Evolutionary conservation across 1,140 invertebrate species (phyloP).

Genomic region (Apis cerana): DNA sequence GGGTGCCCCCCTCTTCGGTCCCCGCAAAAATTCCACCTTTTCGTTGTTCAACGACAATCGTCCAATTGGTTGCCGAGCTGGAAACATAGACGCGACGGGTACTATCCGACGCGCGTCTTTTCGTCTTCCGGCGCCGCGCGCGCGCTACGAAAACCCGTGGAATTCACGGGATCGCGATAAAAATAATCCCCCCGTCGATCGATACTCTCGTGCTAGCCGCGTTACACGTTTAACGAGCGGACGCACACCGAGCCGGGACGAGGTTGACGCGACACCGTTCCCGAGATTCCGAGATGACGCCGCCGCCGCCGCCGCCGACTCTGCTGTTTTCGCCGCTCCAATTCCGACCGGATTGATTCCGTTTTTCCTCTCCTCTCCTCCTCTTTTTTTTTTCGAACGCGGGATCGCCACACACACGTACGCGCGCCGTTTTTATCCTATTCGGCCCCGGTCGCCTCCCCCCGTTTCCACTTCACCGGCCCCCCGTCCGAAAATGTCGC

Average conservation of each 20-base stretch:
- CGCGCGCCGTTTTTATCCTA: no score
- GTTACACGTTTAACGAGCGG: neutral
- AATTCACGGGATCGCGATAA: constrained; percentile 22
- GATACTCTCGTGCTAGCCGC: neutral
- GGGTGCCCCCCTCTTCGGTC: no score
- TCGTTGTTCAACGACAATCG: neutral
- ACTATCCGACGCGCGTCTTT: constrained; percentile 16
- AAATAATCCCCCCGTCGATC: constrained; percentile 12
- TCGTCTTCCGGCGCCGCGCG: neutral
- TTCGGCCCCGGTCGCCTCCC: no score
- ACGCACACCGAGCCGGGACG: neutral
- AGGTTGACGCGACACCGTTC: neutral
- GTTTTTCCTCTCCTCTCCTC: no score
- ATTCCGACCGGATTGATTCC: neutral
- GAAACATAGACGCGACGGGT: neutral
- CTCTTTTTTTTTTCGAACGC: no score
- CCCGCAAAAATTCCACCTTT: neutral
- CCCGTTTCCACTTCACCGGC: no score
- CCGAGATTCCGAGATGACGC: neutral
- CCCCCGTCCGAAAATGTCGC: no score
- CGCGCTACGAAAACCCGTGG: neutral
- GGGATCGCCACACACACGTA: neutral
- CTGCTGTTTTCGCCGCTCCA: constrained; percentile 21
- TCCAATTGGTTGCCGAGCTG: neutral
- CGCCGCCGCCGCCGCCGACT: neutral